These are phyloP conservation scores for Carassius auratus DNA, from an alignment of 2,113 vertebrate species.

Conservation along the genomic window DNA sequence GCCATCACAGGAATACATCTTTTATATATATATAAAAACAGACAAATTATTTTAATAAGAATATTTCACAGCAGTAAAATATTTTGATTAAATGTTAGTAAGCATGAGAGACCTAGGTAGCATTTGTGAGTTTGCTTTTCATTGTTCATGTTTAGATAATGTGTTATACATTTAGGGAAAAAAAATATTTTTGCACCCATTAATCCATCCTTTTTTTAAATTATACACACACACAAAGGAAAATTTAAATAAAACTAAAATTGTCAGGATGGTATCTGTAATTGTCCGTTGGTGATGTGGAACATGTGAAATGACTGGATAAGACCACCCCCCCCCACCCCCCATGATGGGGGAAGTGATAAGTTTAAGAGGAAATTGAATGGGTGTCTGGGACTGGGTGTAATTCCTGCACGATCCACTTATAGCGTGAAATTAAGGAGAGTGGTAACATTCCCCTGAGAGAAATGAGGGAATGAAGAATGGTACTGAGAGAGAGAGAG, in stretches of 20 bases:
- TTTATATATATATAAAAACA: too few relatives aligned
- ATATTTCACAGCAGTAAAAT: too few relatives aligned
- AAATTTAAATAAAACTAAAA: background rate
- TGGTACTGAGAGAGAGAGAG: background rate
- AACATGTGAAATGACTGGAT: conserved; percentile 41
- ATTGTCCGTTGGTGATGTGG: background rate
- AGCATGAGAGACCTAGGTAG: background rate
- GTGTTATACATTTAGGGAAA: background rate
- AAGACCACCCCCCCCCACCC: conserved; percentile 25
- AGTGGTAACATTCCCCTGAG: conserved; percentile 46
- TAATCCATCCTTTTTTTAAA: too few relatives aligned
- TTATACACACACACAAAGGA: too few relatives aligned
- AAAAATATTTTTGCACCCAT: background rate
- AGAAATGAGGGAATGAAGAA: conserved; percentile 8
- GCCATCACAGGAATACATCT: too few relatives aligned
- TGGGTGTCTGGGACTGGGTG: conserved; percentile 16
- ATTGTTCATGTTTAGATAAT: too few relatives aligned
- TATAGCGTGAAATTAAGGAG: conserved; percentile 60
- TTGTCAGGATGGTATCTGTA: background rate
- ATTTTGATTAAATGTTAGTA: background rate
- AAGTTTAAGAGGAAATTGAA: conserved; percentile 40
- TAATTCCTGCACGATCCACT: conserved; percentile 48
- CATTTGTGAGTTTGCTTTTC: too few relatives aligned
- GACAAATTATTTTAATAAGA: too few relatives aligned
- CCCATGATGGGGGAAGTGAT: conserved; percentile 41